Base-by-base conservation (phyloP, 2,888 invertebrate species). In the Catocala nupta region DNA sequence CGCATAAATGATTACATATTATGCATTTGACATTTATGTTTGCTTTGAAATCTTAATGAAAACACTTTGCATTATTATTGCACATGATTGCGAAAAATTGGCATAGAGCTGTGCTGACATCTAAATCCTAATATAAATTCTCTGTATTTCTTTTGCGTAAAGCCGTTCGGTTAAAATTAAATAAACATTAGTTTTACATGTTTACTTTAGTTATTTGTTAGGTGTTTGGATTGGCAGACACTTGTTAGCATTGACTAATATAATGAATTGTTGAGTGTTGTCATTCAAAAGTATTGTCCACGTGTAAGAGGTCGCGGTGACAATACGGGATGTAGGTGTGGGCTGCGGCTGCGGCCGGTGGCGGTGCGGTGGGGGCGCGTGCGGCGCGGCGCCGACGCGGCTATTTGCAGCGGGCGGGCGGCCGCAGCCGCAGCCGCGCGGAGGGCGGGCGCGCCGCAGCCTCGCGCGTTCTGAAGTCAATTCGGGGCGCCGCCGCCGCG, bases 321-420 rank as follows among this genome's bases (percentile, higher is more conserved):
- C 25, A 25, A 25, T 3, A 25, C 39, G 50, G 47, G 12, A 51
- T 43, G 53, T 11, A 65, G 43, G 16, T 34, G 59, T 34, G 25
- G 6, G 11, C 44, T 45, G 16, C 59, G n/a, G 7, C 9, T 13
- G 6, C 13, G 45, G 45, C 12, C 8, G 43, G 43, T 45, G 57
- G 43, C 9, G 51, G 13, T 44, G 11, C 33, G 47, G 43, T 63
- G 54, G 49, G 59, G 48, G 55, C 42, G 50, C 59, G 55, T 61
- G 58, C 47, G 50, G 43, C 7, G 54, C 16, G 55, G 57, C 54
- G 53, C 57, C 43, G 66, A 68, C 73, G 73, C 71, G 72, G 78
- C 85, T 88, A 88, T 90, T 90, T 88, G 84, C 82, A 87, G 83
- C 83, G 82, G 83, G 78, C 82, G 81, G 81, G 80, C 82, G 82